Evolutionary conservation across 1,140 invertebrate species (phyloP), one percentile per base, ranked within the genome.

Genomic region (Drosophila funebris): DNA sequence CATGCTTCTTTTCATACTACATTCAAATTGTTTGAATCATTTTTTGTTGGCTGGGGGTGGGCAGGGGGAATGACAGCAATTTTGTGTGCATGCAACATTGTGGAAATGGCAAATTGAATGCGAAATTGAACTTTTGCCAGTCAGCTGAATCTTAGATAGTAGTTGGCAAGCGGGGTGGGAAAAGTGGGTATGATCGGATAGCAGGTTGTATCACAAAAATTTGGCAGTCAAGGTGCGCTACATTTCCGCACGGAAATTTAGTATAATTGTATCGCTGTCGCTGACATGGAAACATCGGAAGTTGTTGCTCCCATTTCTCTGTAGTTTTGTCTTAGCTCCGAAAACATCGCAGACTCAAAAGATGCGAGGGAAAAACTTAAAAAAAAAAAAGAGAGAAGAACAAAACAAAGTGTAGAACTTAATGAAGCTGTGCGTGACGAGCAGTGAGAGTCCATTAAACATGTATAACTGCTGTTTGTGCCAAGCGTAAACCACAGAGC

Each of bases 51-150:
- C 3, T 13, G 33, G 9, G n/a, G 9, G n/a, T 5, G 33, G 11
- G 2, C 2, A 36, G 3, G 33, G 9, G 33, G 13, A 4, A n/a
- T n/a, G 2, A 0, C 33, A 33, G 66, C 66, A 62, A 61, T 67
- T 74, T 74, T 68, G 60, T 70, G 69, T 70, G 52, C 66, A 50
- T 68, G 70, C 70, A 72, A 52, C 70, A 43, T 66, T 60, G 64
- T 87, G 83, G 78, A 87, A 87, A 83, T 88, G 75, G 75, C 57
- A 87, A 87, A 88, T 83, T 87, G 83, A 87, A 87, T 88, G 27
- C 83, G 72, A 88, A 88, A 87, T 88, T 87, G 82, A 88, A 87
- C 83, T 88, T 87, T 87, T 60, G 71, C 70, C 83, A 78, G 68
- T 57, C 43, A 50, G 8, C 18, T 8, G 24, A n/a, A n/a, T 24